Evolutionary conservation across 2,797 vertebrate species (phyloP), one percentile per base, ranked within the genome.

Genomic region (Gastrophryne carolinensis): DNA sequence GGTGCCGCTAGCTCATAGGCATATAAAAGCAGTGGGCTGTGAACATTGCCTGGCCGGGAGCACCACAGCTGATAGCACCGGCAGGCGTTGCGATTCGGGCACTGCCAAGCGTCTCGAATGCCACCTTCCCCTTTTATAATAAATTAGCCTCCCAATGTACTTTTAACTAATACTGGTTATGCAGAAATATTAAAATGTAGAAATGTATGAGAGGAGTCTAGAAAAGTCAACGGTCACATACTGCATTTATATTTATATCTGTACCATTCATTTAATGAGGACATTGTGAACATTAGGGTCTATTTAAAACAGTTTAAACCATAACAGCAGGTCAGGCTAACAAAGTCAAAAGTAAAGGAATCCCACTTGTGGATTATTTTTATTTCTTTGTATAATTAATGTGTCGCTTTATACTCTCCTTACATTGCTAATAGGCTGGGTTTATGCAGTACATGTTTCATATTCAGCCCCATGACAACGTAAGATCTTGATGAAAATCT

Each of bases 401-500:
- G 10, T 27, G 35, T 63, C 15, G 21, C n/a, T 21, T 32, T 21
- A 65, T 13, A 65, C 30, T 21, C 21, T 19, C 64, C 34, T 8
- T 21, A 17, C 32, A 69, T 69, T 56, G 41, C 44, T 65, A 50
- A 65, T 56, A 39, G 30, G 23, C 23, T 13, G 3, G 27, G 49
- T 37, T 12, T 19, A 54, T 58, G 10, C 29, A 26, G 23, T 21
- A 12, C 34, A 35, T 53, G 30, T 29, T 72, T 62, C n/a, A 60
- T n/a, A 60, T 11, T 61, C 37, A 27, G 8, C 26, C 9, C n/a
- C 56, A 7, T 34, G 10, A 65, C 37, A 50, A 47, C 9, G 41
- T 12, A 67, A 50, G 21, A 58, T 64, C 12, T 37, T 66, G 29
- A 57, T 73, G 61, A 44, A 58, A 34, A 49, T 24, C 21, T 23